Evolutionary conservation across 2,888 invertebrate species (phyloP), one percentile per base, ranked within the genome.

Genomic region (Esperia sulphurella): DNA sequence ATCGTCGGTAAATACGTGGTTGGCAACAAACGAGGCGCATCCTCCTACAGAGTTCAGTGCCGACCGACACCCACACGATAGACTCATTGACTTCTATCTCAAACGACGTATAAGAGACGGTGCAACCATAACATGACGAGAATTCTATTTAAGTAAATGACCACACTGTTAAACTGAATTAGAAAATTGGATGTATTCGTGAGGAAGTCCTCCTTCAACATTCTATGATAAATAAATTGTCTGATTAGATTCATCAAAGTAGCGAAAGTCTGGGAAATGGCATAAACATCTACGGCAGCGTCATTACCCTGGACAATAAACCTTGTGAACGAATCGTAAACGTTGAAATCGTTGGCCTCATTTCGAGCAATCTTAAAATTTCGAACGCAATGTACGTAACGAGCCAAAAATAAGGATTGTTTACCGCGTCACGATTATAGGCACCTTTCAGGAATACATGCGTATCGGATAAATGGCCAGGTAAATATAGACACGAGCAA

Each of bases 21-120:
- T 75, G 73, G 71, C 69, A 78, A 73, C 78, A 78, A 85, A 85
- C 82, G 72, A 75, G 75, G 62, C 66, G 75, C 81, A 82, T 87
- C 88, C 86, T 85, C 77, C 76, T 69, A 75, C 71, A 71, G 75
- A 86, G 82, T 81, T 83, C 81, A 82, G 75, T 81, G 80, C 59
- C 76, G 79, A 75, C 66, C 50, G 87, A 79, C 73, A 73, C 75
- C 59, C 71, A 46, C 55, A 50, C 61, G 56, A 62, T 75, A 79
- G 78, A 80, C 83, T 84, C 78, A 82, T 75, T 79, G 68, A 66
- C 63, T 67, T 54, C 64, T 65, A 65, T 67, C 65, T 62, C 62
- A 55, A 45, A 50, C 59, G 63, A 54, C 59, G 63, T 54, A 64
- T 62, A 39, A 66, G 66, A 55, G 58, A 68, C 78, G 75, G 70